These are phyloP conservation scores for Synanthedon formicaeformis DNA, from an alignment of 2,888 invertebrate genomes.

Conservation along the genomic window DNA sequence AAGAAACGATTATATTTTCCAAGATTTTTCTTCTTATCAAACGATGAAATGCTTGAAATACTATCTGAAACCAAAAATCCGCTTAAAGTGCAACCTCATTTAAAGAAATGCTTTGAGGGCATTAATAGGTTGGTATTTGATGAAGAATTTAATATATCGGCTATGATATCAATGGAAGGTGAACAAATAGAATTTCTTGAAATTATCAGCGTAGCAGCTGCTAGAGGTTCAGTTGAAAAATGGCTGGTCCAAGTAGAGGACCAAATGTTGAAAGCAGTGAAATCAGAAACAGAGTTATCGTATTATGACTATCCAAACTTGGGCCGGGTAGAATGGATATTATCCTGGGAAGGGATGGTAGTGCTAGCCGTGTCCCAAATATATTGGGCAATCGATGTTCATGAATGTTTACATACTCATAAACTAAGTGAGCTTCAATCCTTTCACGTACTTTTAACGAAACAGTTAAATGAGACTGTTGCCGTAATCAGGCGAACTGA, in stretches of 20 bases:
- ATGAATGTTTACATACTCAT: slow-evolving; percentile 73
- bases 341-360: slow-evolving; percentile 85
- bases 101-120: slow-evolving; percentile 90
- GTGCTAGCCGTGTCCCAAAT: slow-evolving; percentile 84
- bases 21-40: slow-evolving; percentile 90
- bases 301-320: slow-evolving; percentile 73
- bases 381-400: slow-evolving; percentile 85
- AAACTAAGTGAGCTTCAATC: slow-evolving; percentile 66
- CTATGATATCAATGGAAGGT: slow-evolving; percentile 82
- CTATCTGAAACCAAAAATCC: slow-evolving; percentile 91
- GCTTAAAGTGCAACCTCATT: slow-evolving; percentile 83
- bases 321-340: slow-evolving; percentile 77
- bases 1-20: slow-evolving; percentile 87
- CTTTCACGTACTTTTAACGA: slow-evolving; percentile 67
- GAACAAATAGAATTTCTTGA: slow-evolving; percentile 77
- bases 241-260: slow-evolving; percentile 88
- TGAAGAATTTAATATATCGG: slow-evolving; percentile 76
- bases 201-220: slow-evolving; percentile 76
- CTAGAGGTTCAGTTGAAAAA: slow-evolving; percentile 86
- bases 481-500: slow-evolving; percentile 77
- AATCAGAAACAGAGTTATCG: slow-evolving; percentile 76
- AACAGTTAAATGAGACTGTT: slow-evolving; percentile 81
- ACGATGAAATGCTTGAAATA: slow-evolving; percentile 91
- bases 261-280: slow-evolving; percentile 80
- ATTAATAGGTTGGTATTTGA: slow-evolving; percentile 82